Evolutionary conservation across 2,888 invertebrate genomes (phyloP), one percentile per base, ranked within the genome.

Genomic region (Drosophila kambysellisi): DNA sequence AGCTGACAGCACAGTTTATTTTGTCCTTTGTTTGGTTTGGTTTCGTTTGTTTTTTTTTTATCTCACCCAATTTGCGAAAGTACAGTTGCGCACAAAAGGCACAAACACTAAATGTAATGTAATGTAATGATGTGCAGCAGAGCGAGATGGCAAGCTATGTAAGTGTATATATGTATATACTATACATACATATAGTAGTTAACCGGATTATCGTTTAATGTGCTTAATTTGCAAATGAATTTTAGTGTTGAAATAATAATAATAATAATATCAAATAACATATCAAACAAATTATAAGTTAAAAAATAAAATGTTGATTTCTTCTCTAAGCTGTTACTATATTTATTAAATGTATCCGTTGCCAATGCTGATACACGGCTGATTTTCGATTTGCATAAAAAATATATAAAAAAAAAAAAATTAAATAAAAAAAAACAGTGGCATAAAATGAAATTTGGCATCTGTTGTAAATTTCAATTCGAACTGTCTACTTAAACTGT

Each of bases 61-160:
- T 54, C 17, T 12, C 9, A 17, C 25, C 35, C 51, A 68, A 25
- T 37, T 66, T 25, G 37, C n/a, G 25, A 33, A 52, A 48, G 65
- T 75, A 79, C 76, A 77, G 76, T 77, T 53, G 70, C 15, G 65
- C 65, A 58, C 58, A 37, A 41, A 41, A 41, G 41, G n/a, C 41
- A n/a, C 41, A 25, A 25, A 8, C 46, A 15, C 15, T 68, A 64
- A 35, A 25, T 35, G 17, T 29, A 17, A 50, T 50, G 29, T 60
- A 35, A 25, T 35, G 17, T 29, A 17, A 50, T 50, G 29, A 25
- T 4, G 4, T 50, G 29, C 29, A 29, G 29, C 29, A 9, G 17
- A 29, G 17, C 29, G 5, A 29, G 29, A 17, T 29, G 17, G 12
- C 46, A 25, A 1, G 25, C 20, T 39, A 17, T 39, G 4, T 39